These are phyloP conservation scores for Mylabris sibirica DNA, from an alignment of 2,888 invertebrate genomes.

Conservation along the genomic window DNA sequence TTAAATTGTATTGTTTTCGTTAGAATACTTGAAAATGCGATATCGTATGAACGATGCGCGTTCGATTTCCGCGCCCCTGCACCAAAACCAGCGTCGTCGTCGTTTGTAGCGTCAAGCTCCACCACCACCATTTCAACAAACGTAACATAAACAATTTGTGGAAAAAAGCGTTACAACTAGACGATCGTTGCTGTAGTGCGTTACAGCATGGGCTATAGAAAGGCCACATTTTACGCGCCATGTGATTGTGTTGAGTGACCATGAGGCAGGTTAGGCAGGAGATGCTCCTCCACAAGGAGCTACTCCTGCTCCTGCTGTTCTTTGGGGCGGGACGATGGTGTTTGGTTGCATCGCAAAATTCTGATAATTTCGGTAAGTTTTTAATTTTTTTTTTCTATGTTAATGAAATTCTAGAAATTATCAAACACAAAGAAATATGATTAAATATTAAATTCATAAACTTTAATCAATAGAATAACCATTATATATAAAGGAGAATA, in stretches of 20 bases:
- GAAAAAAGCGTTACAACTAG: not conserved
- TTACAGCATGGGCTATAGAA: slow-evolving; percentile 47
- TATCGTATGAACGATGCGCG: slow-evolving; percentile 30
- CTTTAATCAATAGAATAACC: not conserved
- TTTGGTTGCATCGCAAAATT: slow-evolving; percentile 47
- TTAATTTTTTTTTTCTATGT: not conserved
- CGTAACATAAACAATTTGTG: slow-evolving; percentile 16
- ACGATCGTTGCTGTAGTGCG: slow-evolving; percentile 43
- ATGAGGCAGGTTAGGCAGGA: slow-evolving; percentile 56
- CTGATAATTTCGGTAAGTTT: slow-evolving; percentile 44
- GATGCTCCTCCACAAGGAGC: slow-evolving; percentile 52
- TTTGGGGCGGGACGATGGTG: slow-evolving; percentile 45
- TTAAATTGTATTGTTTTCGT: not conserved
- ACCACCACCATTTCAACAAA: slow-evolving; percentile 16
- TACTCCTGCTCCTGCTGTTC: slow-evolving; percentile 54
- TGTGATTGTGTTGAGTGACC: slow-evolving; percentile 55
- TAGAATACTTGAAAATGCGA: not conserved
- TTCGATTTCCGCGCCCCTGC: slow-evolving; percentile 37
- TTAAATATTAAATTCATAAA: slow-evolving; percentile 16
- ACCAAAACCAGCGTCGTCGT: slow-evolving; percentile 30
- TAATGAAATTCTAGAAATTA: slow-evolving; percentile 16
- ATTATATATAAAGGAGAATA: not conserved
- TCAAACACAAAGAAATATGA: too few species aligned
- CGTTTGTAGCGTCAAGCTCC: slow-evolving; percentile 21
- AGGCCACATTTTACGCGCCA: slow-evolving; percentile 41